phyloP scores from a whole-genome alignment of 2,888 invertebrate genomes.

The Rhaphigaster nebulosa region DNA sequence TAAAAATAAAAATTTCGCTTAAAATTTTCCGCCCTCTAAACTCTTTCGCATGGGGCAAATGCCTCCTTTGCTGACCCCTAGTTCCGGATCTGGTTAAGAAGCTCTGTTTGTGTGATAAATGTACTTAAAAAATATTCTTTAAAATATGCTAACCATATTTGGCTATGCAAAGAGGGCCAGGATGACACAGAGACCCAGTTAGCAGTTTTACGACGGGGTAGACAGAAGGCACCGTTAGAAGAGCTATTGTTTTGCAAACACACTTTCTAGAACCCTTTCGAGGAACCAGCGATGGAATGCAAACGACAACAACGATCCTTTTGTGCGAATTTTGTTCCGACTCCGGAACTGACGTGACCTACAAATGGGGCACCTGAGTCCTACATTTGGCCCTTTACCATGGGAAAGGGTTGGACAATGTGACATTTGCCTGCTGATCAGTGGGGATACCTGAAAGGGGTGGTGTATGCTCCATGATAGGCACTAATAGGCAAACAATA shows the following conservation, averaged over 20 bases:
- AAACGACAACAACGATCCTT: constrained; percentile 1
- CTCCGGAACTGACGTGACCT: constrained; percentile 39
- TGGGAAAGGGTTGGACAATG: neutral
- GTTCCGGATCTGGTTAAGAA: no score
- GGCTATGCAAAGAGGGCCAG: neutral
- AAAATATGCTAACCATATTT: neutral
- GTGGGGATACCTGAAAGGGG: neutral
- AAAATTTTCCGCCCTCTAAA: no score
- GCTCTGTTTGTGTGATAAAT: no score
- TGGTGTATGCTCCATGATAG: neutral
- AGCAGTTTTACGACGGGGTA: neutral
- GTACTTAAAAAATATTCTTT: neutral
- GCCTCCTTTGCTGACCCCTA: no score
- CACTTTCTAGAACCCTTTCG: constrained; percentile 53
- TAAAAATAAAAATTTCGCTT: no score
- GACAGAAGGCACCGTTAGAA: constrained; percentile 15
- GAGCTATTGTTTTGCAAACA: constrained; percentile 39
- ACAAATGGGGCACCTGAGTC: neutral
- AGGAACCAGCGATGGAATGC: constrained; percentile 39
- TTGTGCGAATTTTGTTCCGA: constrained; percentile 35
- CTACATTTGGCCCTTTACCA: neutral
- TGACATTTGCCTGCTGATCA: neutral
- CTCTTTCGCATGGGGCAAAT: no score
- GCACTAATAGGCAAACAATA: neutral
- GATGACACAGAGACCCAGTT: constrained; percentile 49